phyloP scores from a whole-genome alignment of 2,888 invertebrate genomes.

The Nasonovia ribisnigri region DNA sequence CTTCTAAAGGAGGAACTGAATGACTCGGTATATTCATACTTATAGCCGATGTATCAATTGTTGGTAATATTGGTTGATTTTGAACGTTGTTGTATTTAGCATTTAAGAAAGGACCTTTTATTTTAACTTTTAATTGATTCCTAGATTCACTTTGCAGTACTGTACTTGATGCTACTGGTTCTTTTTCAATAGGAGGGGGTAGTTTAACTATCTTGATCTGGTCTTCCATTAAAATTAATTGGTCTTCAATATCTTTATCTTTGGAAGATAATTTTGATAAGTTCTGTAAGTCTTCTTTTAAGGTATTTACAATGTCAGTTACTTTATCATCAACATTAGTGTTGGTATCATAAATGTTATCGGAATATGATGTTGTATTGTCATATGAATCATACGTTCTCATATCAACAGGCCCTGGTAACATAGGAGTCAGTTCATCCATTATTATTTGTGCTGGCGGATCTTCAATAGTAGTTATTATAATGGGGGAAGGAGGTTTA shows the following conservation, averaged over 20 bases:
- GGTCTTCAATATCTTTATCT: slow-evolving; percentile 67
- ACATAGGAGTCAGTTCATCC: slow-evolving; percentile 70
- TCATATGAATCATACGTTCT: slow-evolving; percentile 80
- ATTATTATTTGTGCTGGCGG: slow-evolving; percentile 1
- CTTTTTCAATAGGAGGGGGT: slow-evolving; percentile 60
- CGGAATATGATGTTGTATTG: slow-evolving; percentile 74
- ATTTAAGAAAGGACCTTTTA: slow-evolving; percentile 88
- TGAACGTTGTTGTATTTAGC: slow-evolving; percentile 78
- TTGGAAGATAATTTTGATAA: slow-evolving; percentile 60
- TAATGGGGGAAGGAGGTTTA: slow-evolving; percentile 73
- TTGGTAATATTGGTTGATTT: slow-evolving; percentile 69
- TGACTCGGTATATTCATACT: slow-evolving; percentile 57
- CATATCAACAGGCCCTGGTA: slow-evolving; percentile 92
- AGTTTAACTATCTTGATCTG: slow-evolving; percentile 61
- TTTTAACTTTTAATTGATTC: slow-evolving; percentile 90
- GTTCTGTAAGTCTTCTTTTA: slow-evolving; percentile 49
- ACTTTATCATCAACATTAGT: slow-evolving; percentile 75
- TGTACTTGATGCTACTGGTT: slow-evolving; percentile 53
- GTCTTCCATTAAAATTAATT: slow-evolving; percentile 66
- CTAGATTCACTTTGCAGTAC: slow-evolving; percentile 80
- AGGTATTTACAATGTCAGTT: slow-evolving; percentile 79
- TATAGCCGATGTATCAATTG: slow-evolving; percentile 44
- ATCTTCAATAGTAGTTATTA: slow-evolving; percentile 68
- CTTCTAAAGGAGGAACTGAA: slow-evolving; percentile 67
- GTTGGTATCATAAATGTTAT: slow-evolving; percentile 71